Evolutionary conservation across 2,888 invertebrate species (phyloP).

Genomic region (Tenthredo scrophulariae): DNA sequence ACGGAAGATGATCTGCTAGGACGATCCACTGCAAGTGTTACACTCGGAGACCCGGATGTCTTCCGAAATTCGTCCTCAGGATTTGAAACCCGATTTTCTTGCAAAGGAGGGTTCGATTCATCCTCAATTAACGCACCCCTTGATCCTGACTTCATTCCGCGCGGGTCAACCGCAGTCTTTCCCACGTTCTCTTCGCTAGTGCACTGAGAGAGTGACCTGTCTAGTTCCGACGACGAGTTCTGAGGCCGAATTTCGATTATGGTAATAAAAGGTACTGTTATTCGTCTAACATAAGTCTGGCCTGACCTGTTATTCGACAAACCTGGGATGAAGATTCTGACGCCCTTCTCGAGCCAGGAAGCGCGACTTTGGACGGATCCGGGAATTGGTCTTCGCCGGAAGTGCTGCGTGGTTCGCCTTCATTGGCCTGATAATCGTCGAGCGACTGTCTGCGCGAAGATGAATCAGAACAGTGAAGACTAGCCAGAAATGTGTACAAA

Average conservation of each 20-base stretch:
- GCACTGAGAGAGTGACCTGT: not conserved
- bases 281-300: not conserved
- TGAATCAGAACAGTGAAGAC: constrained; percentile 69
- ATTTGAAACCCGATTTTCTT: not conserved
- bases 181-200: not conserved
- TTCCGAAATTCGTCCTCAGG: not conserved
- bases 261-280: not conserved
- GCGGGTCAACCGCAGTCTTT: not conserved
- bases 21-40: not conserved
- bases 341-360: constrained; percentile 33
- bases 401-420: constrained; percentile 10
- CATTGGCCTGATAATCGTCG: not conserved
- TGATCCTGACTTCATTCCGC: not conserved
- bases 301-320: not conserved
- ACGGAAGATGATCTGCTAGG: constrained; percentile 8
- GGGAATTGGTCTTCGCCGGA: not conserved
- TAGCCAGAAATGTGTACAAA: constrained; percentile 76
- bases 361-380: constrained; percentile 54
- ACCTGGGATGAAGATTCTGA: constrained; percentile 54
- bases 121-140: not conserved
- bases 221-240: not conserved
- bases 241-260: not conserved
- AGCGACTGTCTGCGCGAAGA: constrained; percentile 38
- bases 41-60: not conserved
- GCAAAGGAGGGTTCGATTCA: not conserved